Conservation (phyloP, 2,797 vertebrate genomes). For the Channallabes apus region DNA sequence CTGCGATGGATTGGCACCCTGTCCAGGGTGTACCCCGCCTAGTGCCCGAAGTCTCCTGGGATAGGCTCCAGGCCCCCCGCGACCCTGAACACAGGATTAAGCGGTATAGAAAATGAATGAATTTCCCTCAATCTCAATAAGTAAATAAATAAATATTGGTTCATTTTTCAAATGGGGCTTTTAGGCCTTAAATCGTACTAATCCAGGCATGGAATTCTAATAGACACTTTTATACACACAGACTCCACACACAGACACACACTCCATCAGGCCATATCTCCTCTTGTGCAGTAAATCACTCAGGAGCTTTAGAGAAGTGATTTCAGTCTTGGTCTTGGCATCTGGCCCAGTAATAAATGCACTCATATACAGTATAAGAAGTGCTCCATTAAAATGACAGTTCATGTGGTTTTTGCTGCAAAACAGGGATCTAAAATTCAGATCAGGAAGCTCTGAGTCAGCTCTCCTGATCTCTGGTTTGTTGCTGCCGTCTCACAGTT, state of each 20-base stretch:
- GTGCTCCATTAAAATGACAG: background rate
- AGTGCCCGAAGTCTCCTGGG: too few relatives aligned
- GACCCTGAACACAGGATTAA: too few relatives aligned
- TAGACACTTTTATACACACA: background rate
- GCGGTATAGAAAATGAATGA: too few relatives aligned
- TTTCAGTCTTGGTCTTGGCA: conserved; percentile 8
- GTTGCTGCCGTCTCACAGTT: background rate
- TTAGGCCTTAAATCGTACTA: background rate
- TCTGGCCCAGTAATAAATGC: background rate
- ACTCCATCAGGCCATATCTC: background rate
- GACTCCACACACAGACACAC: background rate
- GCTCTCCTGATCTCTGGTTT: background rate
- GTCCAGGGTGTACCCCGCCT: too few relatives aligned
- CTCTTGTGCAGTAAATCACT: conserved; percentile 4
- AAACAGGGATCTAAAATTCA: background rate
- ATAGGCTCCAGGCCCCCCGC: too few relatives aligned
- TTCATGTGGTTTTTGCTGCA: conserved; percentile 1
- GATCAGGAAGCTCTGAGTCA: background rate
- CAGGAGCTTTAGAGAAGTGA: background rate
- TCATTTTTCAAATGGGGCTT: background rate
- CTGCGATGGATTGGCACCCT: too few relatives aligned
- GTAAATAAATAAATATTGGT: background rate
- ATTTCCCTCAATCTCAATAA: too few relatives aligned
- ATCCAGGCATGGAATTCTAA: background rate
- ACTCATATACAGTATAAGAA: background rate